A percentile compares a stretch with the other conserved stretches of the same genome.
These are phyloP conservation scores for Tichodroma muraria DNA, from an alignment of 2,113 vertebrate genomes.

Conservation along the genomic window DNA sequence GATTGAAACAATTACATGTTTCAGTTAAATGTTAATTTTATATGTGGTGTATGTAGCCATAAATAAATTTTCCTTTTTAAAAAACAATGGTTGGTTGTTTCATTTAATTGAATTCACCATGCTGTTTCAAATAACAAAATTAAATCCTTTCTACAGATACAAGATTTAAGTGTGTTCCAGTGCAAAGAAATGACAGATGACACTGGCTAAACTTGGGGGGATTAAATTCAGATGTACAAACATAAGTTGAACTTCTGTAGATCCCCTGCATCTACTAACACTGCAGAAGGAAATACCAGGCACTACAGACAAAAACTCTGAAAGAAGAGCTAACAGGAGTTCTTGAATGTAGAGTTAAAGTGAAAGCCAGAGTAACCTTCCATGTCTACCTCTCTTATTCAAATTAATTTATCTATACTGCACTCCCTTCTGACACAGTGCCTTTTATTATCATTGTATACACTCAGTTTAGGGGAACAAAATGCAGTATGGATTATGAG, in stretches of 20 bases:
- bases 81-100: neutral
- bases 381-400: neutral
- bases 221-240: neutral
- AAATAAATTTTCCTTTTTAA: conserved; percentile 54
- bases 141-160: neutral
- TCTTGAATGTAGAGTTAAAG: neutral
- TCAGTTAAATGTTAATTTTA: conserved; percentile 49
- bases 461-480: neutral
- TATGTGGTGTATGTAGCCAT: conserved; percentile 48
- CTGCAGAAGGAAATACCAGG: neutral
- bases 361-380: neutral
- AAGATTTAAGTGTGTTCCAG: neutral
- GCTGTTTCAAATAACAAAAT: neutral
- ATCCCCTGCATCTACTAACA: neutral
- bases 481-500: neutral
- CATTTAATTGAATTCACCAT: neutral
- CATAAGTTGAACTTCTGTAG: neutral
- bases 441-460: neutral
- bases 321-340: neutral
- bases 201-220: neutral
- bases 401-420: neutral
- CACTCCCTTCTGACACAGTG: neutral
- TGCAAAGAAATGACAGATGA: neutral
- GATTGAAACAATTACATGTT: conserved; percentile 40
- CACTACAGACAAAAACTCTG: neutral